These are phyloP conservation scores for Stomatorhinus ivindoensis DNA, from an alignment of 2,113 vertebrate species.

Conservation along the genomic window DNA sequence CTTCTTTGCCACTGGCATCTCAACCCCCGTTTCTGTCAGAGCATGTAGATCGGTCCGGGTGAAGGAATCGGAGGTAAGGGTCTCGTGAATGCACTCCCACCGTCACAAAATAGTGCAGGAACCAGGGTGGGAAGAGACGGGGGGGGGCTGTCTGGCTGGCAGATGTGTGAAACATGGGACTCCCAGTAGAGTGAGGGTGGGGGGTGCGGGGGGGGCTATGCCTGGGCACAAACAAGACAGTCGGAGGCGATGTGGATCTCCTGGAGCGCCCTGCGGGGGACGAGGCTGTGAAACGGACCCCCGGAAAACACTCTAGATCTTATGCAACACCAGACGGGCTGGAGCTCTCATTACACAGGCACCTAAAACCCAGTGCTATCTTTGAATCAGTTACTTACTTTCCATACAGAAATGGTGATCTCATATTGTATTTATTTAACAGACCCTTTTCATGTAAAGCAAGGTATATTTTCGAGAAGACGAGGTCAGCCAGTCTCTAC, in stretches of 20 bases:
- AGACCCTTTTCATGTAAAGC: neutral
- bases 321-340: neutral
- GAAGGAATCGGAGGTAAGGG: neutral
- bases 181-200: conserved; percentile 64
- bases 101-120: neutral
- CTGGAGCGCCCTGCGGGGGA: neutral
- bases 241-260: conserved; percentile 55
- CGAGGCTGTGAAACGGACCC: neutral
- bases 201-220: conserved; percentile 56
- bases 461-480: neutral
- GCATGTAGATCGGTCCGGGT: conserved; percentile 29
- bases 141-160: conserved; percentile 64
- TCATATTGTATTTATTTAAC: neutral
- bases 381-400: neutral
- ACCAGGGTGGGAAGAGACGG: neutral
- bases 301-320: neutral
- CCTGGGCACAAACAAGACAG: conserved; percentile 65
- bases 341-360: neutral
- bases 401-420: neutral
- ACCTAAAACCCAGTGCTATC: neutral
- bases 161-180: conserved; percentile 63
- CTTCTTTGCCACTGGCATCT: conserved; percentile 37
- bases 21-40: conserved; percentile 59
- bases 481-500: neutral
- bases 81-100: neutral